Evolutionary conservation across 2,113 vertebrate genomes (phyloP).

Genomic region (Centropristis striata): DNA sequence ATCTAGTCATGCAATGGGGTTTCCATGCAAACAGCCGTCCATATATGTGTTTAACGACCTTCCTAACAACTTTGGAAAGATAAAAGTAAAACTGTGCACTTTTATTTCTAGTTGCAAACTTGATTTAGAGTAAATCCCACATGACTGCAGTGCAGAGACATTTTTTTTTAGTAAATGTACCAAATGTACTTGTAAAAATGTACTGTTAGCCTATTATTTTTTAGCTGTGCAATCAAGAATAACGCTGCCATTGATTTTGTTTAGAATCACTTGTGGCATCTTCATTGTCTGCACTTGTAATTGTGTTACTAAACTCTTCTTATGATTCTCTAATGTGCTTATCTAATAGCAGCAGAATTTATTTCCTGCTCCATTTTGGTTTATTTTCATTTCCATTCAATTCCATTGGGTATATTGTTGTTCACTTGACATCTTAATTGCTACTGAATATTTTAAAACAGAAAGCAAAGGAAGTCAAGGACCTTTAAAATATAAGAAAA

Average conservation of each 20-base stretch:
- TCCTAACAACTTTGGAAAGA: background rate
- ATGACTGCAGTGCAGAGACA: background rate
- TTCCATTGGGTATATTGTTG: background rate
- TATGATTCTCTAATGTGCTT: no score
- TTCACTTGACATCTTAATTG: background rate
- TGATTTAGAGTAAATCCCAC: background rate
- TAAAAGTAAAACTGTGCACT: background rate
- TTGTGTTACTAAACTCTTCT: no score
- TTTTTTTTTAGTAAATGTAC: background rate
- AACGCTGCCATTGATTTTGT: background rate
- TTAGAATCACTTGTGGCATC: no score
- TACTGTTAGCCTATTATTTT: background rate
- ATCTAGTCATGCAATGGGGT: background rate
- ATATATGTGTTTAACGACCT: slow-evolving; percentile 11
- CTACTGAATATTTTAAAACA: background rate
- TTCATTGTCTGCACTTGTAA: no score
- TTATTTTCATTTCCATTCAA: background rate
- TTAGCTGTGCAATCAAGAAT: background rate
- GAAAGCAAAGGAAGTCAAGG: no score
- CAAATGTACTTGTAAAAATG: no score
- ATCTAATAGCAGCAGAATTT: background rate
- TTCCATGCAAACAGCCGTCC: background rate
- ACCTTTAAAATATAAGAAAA: no score
- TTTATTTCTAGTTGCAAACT: background rate
- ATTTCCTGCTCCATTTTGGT: background rate